Conservation (phyloP, 1,140 invertebrate genomes). For the Bradynema listronoti region DNA sequence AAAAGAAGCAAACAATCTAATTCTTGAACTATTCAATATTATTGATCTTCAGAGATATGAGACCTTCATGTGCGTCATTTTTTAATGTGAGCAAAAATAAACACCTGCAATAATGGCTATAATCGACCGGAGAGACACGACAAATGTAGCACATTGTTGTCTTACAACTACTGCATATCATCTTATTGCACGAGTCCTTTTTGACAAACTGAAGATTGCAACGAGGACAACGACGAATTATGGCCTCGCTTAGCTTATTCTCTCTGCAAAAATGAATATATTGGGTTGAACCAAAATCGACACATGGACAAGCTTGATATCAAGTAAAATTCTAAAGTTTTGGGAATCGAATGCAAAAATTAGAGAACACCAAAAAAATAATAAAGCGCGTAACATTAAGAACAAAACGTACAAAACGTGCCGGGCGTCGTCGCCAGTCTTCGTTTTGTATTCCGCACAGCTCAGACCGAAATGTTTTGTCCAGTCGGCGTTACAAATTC, state of each 20-base stretch:
- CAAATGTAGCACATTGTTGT: no score
- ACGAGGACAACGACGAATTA: background rate
- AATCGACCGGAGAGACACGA: no score
- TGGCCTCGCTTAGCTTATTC: constrained; percentile 3
- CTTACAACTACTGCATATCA: constrained; percentile 9
- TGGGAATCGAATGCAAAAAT: background rate
- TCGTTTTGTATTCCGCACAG: background rate
- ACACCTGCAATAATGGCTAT: no score
- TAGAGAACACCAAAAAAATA: no score
- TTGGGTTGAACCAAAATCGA: no score
- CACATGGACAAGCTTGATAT: no score
- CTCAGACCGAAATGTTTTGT: constrained; percentile 2
- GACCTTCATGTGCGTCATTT: no score
- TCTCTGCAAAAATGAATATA: background rate
- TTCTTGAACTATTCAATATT: no score
- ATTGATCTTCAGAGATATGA: no score
- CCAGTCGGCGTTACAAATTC: constrained; percentile 6
- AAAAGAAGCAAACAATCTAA: no score
- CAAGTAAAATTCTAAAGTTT: background rate
- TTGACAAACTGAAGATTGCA: constrained; percentile 3
- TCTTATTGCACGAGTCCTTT: background rate
- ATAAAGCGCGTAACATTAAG: no score
- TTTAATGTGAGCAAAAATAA: no score
- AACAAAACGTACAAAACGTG: background rate
- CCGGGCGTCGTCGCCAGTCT: background rate